Evolutionary conservation across 2,113 vertebrate genomes (phyloP).

Genomic region (Microcebus ravelobensis): DNA sequence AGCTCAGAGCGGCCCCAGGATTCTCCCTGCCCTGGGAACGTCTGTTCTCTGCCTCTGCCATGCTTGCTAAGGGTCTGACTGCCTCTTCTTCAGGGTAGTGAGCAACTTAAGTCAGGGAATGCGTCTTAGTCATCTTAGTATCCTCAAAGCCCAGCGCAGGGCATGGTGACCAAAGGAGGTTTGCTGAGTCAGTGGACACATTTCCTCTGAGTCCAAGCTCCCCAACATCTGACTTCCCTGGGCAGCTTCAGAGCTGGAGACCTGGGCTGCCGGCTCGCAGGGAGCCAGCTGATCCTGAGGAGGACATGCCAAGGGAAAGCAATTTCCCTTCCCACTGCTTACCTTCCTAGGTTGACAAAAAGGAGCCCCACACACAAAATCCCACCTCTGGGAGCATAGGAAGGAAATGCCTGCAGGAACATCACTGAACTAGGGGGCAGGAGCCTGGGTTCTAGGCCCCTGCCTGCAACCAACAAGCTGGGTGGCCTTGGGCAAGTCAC

Average conservation of each 20-base stretch:
- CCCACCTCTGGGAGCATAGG: background rate
- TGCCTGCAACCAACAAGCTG: background rate
- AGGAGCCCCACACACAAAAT: background rate
- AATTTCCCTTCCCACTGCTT: background rate
- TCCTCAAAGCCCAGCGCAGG: no score
- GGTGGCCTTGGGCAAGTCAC: background rate
- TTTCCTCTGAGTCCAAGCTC: background rate
- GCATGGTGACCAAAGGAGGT: background rate
- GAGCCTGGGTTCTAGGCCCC: background rate
- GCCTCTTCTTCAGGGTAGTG: background rate
- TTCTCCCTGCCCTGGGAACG: background rate
- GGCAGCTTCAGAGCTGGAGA: background rate
- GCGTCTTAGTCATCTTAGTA: background rate
- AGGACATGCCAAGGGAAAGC: background rate
- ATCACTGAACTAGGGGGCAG: no score
- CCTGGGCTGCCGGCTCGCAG: background rate
- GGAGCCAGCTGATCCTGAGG: background rate
- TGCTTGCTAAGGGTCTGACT: background rate
- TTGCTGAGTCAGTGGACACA: background rate
- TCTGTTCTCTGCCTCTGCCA: background rate
- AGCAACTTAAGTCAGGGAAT: background rate
- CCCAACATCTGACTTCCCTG: background rate
- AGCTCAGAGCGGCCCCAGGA: rapidly evolving
- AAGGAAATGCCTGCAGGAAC: background rate
- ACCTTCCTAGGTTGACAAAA: background rate